These are phyloP conservation scores for Acromyrmex charruanus DNA, from an alignment of 1,140 invertebrate species.

Conservation along the genomic window DNA sequence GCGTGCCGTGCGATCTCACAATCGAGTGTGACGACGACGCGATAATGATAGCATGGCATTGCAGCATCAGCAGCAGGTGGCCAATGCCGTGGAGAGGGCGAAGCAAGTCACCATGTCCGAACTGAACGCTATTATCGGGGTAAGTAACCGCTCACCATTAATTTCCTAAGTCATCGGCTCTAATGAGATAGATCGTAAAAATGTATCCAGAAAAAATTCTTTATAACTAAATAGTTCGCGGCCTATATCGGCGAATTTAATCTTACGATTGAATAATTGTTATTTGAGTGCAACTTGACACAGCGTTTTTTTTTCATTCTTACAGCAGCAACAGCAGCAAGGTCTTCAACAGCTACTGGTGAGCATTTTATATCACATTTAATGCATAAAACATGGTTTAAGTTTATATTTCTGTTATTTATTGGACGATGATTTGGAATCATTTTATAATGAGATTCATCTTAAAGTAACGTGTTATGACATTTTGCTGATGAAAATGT, in stretches of 20 bases:
- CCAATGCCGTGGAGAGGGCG: constrained; percentile 96
- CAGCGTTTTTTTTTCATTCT: constrained; percentile 41
- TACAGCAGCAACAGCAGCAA: constrained; percentile 85
- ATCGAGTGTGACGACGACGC: constrained; percentile 84
- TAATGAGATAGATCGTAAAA: constrained; percentile 17
- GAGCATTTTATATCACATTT: constrained; percentile 63
- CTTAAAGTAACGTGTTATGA: neutral
- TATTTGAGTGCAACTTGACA: neutral
- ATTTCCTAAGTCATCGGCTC: constrained; percentile 31
- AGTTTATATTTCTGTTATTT: neutral
- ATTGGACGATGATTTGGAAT: neutral
- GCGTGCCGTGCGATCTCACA: constrained; percentile 79
- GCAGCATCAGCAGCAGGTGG: constrained; percentile 97
- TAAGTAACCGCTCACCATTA: constrained; percentile 86
- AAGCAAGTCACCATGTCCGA: constrained; percentile 98
- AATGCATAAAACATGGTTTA: neutral
- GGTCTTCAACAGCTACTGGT: constrained; percentile 84
- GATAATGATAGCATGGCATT: constrained; percentile 86
- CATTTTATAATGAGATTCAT: neutral
- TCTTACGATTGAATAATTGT: constrained; percentile 6
- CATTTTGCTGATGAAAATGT: neutral
- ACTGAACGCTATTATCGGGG: constrained; percentile 95
- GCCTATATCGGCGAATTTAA: neutral
- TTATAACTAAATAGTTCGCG: neutral
- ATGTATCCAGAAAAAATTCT: neutral